These are phyloP conservation scores for Zosterops lateralis DNA, from an alignment of 2,113 vertebrate species.

Conservation along the genomic window DNA sequence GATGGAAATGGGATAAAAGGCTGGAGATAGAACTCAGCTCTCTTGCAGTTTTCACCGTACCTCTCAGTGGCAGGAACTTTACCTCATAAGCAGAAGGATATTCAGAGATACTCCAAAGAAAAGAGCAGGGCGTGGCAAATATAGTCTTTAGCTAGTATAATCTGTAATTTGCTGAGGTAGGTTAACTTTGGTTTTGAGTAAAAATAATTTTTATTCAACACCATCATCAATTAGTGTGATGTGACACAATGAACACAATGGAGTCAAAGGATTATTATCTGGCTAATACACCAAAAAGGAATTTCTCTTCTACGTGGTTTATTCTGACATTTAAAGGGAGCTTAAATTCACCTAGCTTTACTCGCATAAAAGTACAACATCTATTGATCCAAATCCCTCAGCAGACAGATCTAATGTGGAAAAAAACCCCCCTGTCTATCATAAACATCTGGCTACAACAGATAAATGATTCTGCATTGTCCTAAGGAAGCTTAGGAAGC, in stretches of 20 bases:
- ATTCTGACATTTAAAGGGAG: neutral
- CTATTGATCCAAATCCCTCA: neutral
- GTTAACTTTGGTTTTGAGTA: neutral
- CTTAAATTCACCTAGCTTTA: neutral
- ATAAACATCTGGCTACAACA: neutral
- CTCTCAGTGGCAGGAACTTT: neutral
- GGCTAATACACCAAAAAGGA: neutral
- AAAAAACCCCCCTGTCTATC: neutral
- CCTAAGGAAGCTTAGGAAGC: neutral
- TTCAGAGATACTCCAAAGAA: neutral
- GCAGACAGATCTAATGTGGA: neutral
- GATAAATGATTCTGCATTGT: neutral
- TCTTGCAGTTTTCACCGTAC: neutral
- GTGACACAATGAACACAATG: neutral
- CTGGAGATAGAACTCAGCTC: neutral
- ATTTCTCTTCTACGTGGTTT: neutral
- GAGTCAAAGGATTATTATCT: neutral
- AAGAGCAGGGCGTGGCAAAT: neutral
- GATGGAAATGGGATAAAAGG: neutral
- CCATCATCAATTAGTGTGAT: neutral
- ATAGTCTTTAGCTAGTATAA: neutral
- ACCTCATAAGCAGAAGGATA: neutral
- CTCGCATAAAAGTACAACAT: neutral
- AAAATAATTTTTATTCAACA: neutral
- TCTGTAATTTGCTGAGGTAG: neutral